Percentiles rank a stretch among this genome's conserved stretches.
These are phyloP conservation scores for Bovichtus diacanthus DNA, from an alignment of 2,797 vertebrate genomes.

Conservation along the genomic window DNA sequence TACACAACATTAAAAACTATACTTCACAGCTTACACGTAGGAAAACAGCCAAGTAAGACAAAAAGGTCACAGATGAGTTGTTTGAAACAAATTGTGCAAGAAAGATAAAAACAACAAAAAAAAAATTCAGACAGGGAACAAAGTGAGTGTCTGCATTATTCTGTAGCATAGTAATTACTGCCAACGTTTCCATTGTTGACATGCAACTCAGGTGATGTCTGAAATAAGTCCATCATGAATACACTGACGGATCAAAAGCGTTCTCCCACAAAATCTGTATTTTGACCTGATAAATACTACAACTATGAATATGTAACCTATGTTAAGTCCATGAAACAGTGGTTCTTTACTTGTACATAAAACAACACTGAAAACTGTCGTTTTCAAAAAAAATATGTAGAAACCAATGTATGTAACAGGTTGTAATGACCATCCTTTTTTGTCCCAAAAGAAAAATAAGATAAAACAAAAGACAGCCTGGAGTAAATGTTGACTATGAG, in stretches of 20 bases:
- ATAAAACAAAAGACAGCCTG: neutral
- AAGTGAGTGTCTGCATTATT: conserved; percentile 21
- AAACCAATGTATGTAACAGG: conserved; percentile 28
- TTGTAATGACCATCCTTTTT: neutral
- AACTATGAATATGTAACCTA: neutral
- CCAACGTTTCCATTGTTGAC: neutral
- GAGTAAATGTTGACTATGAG: neutral
- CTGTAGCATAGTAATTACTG: neutral
- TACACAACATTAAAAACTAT: neutral
- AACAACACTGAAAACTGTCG: neutral
- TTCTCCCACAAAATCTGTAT: neutral
- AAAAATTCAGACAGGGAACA: neutral
- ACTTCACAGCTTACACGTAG: conserved; percentile 20
- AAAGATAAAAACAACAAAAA: conserved; percentile 10
- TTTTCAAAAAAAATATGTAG: neutral
- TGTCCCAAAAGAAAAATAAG: conserved; percentile 7
- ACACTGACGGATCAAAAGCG: neutral
- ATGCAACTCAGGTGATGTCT: neutral
- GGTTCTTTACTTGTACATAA: neutral
- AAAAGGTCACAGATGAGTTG: conserved; percentile 2
- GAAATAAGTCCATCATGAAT: neutral
- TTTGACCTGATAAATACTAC: conserved; percentile 16
- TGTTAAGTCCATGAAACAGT: neutral
- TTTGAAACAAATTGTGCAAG: conserved; percentile 23
- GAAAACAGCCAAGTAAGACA: conserved; percentile 5